Conservation (phyloP, 2,797 vertebrate genomes). For the Ctenochaetus hawaiiensis region DNA sequence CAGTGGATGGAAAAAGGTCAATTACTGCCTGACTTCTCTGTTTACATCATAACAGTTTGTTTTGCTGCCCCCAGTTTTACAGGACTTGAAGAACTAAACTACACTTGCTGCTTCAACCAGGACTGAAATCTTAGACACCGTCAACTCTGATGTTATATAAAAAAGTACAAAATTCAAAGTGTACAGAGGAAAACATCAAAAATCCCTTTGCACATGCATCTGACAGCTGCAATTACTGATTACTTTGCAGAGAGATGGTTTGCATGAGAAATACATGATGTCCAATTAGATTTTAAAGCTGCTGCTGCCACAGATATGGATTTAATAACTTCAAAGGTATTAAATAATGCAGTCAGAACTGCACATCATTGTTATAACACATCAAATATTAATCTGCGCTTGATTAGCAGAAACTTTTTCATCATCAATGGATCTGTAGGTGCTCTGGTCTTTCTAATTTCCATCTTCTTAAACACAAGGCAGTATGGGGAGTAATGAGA, state of each 20-base stretch:
- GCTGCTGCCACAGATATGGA: conserved; percentile 4
- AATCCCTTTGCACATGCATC: background rate
- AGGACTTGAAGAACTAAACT: too few relatives aligned
- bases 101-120: too few relatives aligned
- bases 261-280: background rate
- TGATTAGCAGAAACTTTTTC: conserved; percentile 44
- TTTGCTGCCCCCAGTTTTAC: too few relatives aligned
- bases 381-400: conserved; percentile 53
- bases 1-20: too few relatives aligned
- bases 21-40: too few relatives aligned
- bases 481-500: conserved; percentile 36
- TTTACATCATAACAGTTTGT: too few relatives aligned
- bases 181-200: background rate
- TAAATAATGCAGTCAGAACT: conserved; percentile 32
- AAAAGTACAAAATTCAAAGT: too few relatives aligned
- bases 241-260: background rate
- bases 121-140: too few relatives aligned
- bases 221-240: conserved; percentile 8
- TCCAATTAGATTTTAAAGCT: conserved; percentile 9
- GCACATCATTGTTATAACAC: conserved; percentile 34
- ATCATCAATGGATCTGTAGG: conserved; percentile 18
- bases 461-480: conserved; percentile 13
- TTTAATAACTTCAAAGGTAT: conserved; percentile 21
- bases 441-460: conserved; percentile 29
- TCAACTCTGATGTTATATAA: too few relatives aligned